Evolutionary conservation across 2,113 vertebrate species (phyloP), one percentile per base, ranked within the genome.

Genomic region (Lepus timidus): DNA sequence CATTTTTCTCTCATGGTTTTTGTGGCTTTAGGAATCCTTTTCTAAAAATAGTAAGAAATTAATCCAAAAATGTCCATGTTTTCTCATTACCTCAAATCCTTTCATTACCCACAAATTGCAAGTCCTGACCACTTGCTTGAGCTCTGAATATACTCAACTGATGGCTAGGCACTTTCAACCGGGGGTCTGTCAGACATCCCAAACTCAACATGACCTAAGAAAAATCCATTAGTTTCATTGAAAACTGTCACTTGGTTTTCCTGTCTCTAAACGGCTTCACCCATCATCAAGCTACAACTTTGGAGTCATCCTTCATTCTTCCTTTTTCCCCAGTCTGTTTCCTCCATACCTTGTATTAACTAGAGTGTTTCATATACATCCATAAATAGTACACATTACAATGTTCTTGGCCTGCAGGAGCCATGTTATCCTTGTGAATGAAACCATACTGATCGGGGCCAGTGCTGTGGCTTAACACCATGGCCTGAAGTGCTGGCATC

Each of bases 21-120:
- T 90, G 39, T 79, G 75, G 29, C 12, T 49, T 70, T 85, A 91
- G 81, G 73, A 62, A 58, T 79, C 33, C 70, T 75, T 96, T 89
- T 85, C 81, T 93, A 95, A 96, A 96, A 96, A 83, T 90, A 95
- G 85, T 70, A 96, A 58, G 19, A 23, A 70, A 95, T 85, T 73
- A 82, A 96, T 95, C 67, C 85, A 95, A 89, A 85, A 96, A 75
- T 33, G 33, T 75, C 88, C 90, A 96, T 20, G 31, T 83, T 76
- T 44, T 95, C 89, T 93, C 68, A 88, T 90, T 96, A 88, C 74
- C 85, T 88, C 52, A 85, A 92, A 93, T 93, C 62, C 73, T 12
- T 64, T 83, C 55, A 58, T 85, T 95, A 79, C 73, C 73, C 70
- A 76, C 39, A 65, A 96, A 76, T n/a, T 88, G 17, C 51, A 65